A percentile compares a stretch with the other conserved stretches of the same genome.
Conservation (phyloP, 2,888 invertebrate species). For the Maniola hyperantus region DNA sequence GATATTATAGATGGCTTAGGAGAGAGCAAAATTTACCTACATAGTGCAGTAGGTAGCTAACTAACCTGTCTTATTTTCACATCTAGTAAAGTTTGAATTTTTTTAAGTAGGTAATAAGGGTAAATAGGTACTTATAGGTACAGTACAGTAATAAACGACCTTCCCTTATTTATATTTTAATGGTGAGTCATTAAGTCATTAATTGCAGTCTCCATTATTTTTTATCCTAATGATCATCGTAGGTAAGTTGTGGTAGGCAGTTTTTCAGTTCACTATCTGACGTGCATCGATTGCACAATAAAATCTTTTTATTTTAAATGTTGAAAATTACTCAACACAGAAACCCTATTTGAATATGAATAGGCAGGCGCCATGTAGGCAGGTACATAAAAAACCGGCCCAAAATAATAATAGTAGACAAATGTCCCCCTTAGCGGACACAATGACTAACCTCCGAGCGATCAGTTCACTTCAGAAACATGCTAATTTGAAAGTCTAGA, state of each 20-base stretch:
- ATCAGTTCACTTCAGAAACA: conserved; percentile 73
- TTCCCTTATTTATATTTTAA: no score
- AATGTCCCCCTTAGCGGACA: conserved; percentile 73
- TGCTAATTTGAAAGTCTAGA: conserved; percentile 75
- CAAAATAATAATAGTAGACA: conserved; percentile 75
- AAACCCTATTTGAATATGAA: conserved; percentile 79
- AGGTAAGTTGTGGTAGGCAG: neutral
- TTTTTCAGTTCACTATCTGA: conserved; percentile 56
- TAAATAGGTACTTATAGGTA: no score
- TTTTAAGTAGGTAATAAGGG: no score
- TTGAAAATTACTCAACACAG: conserved; percentile 77
- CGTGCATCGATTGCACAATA: conserved; percentile 72
- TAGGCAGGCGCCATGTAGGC: conserved; percentile 79
- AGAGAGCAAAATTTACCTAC: neutral
- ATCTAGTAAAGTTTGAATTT: no score
- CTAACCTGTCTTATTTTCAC: neutral
- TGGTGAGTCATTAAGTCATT: no score
- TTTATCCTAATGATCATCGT: neutral
- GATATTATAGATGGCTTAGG: neutral
- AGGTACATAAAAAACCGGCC: conserved; percentile 80
- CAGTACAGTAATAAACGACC: no score
- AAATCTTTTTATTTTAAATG: conserved; percentile 63
- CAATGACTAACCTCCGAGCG: conserved; percentile 72
- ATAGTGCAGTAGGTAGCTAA: neutral
- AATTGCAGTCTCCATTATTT: no score